Base-by-base conservation (phyloP, 30 jellyfish, hydroid and myxozoan genomes). In the Hydractinia symbiolongicarpus region DNA sequence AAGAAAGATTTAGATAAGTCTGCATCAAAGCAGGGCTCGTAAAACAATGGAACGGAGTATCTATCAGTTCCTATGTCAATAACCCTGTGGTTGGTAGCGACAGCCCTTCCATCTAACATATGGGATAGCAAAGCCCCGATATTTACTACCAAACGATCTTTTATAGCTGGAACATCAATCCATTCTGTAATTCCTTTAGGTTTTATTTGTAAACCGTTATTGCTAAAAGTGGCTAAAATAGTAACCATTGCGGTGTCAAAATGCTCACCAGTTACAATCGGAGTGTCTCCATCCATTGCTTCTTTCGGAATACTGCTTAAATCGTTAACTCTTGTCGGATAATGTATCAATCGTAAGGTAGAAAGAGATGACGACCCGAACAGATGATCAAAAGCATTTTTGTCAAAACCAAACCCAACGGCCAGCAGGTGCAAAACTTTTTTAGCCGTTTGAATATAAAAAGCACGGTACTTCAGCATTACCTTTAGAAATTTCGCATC, bases 61-160 rank as follows among this genome's bases (percentile, higher is more conserved):
- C 96, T 77, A 55, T 79, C 90, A 5, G 57, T 68, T 16, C 96
- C 96, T 0, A 83, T 56, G 61, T 89, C 96, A n/a, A 89, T 56
- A 13, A 89, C 96, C 52, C 96, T 79, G 62, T 89, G 96, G 53
- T 89, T 84, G 57, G 96, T 83, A 6, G 95, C 96, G 20, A 60
- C 86, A 57, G 84, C 55, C 60, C 80, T 72, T 14, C 78, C 79
- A 67, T 80, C 86, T 6, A 67, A 84, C 84, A 89, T 79, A 6
- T 57, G 44, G 4, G 86, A 21, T 15, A 89, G 72, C 30, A 89
- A 77, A 17, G 89, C 88, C 4, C 96, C 96, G 50, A 75, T 55
- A 54, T 89, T 89, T 9, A 89, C 71, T 15, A 89, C 87, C 17
- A 89, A 72, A 56, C 72, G 83, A 83, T 89, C 61, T 60, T 57